Evolutionary conservation across 1,140 invertebrate species (phyloP).

Genomic region (Orius insidiosus): DNA sequence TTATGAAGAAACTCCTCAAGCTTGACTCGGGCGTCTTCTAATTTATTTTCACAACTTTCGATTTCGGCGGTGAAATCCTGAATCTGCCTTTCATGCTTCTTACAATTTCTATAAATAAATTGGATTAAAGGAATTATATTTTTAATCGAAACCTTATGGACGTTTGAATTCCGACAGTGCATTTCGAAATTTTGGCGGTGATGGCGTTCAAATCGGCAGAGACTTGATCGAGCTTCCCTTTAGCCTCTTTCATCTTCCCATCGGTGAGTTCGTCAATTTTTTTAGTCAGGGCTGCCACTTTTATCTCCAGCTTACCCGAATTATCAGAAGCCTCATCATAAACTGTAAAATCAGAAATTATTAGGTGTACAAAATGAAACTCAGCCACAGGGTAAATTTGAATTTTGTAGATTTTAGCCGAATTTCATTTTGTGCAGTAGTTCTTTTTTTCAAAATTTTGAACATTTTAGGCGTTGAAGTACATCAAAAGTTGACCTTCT

Average conservation of each 20-base stretch:
- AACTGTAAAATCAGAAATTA: constrained; percentile 22
- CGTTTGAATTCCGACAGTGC: constrained; percentile 69
- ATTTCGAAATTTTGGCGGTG: constrained; percentile 48
- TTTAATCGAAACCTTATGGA: constrained; percentile 40
- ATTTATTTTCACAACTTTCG: constrained; percentile 6
- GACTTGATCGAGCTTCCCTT: constrained; percentile 49
- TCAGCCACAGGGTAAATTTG: too few species aligned
- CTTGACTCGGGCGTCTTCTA: too few species aligned
- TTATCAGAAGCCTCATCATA: constrained; percentile 41
- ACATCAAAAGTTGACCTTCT: too few species aligned
- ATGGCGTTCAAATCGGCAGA: constrained; percentile 52
- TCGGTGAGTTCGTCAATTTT: constrained; percentile 61
- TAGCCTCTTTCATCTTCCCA: constrained; percentile 47
- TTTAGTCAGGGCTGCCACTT: constrained; percentile 44
- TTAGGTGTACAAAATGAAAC: too few species aligned
- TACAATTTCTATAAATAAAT: constrained; percentile 11
- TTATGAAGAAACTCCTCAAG: too few species aligned
- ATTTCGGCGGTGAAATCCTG: too few species aligned
- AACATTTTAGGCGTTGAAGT: too few species aligned
- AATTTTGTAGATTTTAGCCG: too few species aligned
- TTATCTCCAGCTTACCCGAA: constrained; percentile 36
- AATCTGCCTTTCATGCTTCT: not conserved
- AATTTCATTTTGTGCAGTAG: too few species aligned
- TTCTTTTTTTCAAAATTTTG: too few species aligned
- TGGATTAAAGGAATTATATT: constrained; percentile 3